Conservation (phyloP, 1,140 invertebrate genomes). For the Temnothorax longispinosus region DNA sequence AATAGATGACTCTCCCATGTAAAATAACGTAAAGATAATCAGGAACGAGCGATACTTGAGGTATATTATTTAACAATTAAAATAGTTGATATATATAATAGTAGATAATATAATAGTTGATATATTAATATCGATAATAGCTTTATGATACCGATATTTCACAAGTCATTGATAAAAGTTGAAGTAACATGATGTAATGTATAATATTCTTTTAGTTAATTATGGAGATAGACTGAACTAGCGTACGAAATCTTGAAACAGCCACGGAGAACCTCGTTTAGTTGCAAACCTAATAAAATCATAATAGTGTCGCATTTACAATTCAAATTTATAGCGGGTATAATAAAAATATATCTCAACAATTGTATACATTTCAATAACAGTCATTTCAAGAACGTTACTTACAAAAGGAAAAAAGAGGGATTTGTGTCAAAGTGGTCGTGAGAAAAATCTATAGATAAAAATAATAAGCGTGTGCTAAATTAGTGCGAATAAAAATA, state of each 20-base stretch:
- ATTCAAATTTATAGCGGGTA: neutral
- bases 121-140: no score
- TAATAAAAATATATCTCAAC: neutral
- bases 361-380: neutral
- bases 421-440: neutral
- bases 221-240: neutral
- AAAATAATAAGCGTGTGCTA: slow-evolving; percentile 32
- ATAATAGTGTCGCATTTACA: neutral
- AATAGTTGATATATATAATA: neutral
- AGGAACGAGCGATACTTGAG: neutral
- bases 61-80: neutral
- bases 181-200: no score
- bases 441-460: slow-evolving; percentile 43
- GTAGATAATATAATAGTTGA: neutral
- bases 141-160: neutral
- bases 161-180: neutral
- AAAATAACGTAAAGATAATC: neutral
- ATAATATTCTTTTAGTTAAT: neutral
- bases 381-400: neutral
- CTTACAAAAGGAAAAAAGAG: neutral
- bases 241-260: neutral
- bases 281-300: neutral
- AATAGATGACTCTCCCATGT: neutral
- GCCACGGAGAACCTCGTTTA: neutral
- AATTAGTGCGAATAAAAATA: slow-evolving; percentile 54